Conservation (phyloP, 1,140 invertebrate genomes). For the Drosophila sturtevanti region DNA sequence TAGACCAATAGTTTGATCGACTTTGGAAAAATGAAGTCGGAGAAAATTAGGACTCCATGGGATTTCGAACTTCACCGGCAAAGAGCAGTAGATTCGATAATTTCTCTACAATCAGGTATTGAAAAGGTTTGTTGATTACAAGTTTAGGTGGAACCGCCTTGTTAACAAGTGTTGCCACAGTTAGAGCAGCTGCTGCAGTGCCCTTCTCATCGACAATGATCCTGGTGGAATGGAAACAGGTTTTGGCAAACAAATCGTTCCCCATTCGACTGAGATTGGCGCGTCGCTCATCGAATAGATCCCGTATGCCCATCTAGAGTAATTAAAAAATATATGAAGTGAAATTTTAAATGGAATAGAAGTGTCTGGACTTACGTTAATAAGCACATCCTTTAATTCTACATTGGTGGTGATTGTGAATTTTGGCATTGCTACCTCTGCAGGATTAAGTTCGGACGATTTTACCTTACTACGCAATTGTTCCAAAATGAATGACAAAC, state of each 20-base stretch:
- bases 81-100: conserved; percentile 85
- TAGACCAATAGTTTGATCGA: no score
- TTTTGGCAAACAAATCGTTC: conserved; percentile 84
- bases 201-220: conserved; percentile 93
- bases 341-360: neutral
- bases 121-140: conserved; percentile 85
- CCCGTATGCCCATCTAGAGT: conserved; percentile 86
- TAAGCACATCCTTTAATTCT: conserved; percentile 85
- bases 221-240: conserved; percentile 89
- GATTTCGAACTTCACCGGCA: conserved; percentile 84
- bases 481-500: conserved; percentile 84
- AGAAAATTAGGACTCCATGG: conserved; percentile 40
- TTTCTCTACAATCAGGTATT: conserved; percentile 86
- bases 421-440: conserved; percentile 87
- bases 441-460: conserved; percentile 84
- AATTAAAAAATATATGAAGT: neutral
- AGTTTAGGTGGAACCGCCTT: conserved; percentile 85
- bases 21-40: no score
- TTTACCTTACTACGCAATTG: conserved; percentile 26
- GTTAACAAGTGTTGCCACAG: conserved; percentile 84
- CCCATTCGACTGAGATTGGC: conserved; percentile 87
- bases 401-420: conserved; percentile 88
- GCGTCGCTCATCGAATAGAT: conserved; percentile 86
- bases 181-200: conserved; percentile 88
- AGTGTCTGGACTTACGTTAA: conserved; percentile 82